phyloP scores from a whole-genome alignment of 2,888 invertebrate genomes.

The Criorhina ranunculi region DNA sequence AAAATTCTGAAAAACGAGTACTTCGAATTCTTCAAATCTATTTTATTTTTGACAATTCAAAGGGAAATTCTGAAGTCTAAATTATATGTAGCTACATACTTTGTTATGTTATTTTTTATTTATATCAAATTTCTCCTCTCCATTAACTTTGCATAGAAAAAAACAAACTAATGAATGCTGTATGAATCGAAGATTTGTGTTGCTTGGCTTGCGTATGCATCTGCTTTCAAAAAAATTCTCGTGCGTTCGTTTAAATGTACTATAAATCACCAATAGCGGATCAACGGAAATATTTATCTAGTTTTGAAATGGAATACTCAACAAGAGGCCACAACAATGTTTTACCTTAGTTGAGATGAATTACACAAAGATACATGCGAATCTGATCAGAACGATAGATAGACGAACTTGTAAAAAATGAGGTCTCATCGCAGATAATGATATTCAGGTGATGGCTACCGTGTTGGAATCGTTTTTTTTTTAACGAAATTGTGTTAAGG shows the following conservation, averaged over 20 bases:
- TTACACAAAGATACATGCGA: slow-evolving; percentile 38
- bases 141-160: too few species aligned
- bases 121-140: too few species aligned
- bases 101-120: too few species aligned
- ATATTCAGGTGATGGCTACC: slow-evolving; percentile 67
- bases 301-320: slow-evolving; percentile 57
- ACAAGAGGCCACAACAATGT: slow-evolving; percentile 35
- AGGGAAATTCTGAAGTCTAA: too few species aligned
- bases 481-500: slow-evolving; percentile 39
- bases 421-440: slow-evolving; percentile 43
- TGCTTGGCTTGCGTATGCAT: not conserved
- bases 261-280: slow-evolving; percentile 23
- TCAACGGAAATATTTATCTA: slow-evolving; percentile 54
- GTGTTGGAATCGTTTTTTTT: slow-evolving; percentile 22
- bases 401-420: slow-evolving; percentile 33
- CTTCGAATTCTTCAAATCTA: too few species aligned
- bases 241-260: not conserved
- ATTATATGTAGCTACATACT: too few species aligned
- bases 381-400: slow-evolving; percentile 33
- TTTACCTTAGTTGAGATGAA: slow-evolving; percentile 53
- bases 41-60: too few species aligned
- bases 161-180: too few species aligned
- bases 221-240: not conserved
- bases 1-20: too few species aligned
- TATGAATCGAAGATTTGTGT: not conserved